Conservation (phyloP, 1,140 invertebrate genomes). For the Cataglyphis hispanica region DNA sequence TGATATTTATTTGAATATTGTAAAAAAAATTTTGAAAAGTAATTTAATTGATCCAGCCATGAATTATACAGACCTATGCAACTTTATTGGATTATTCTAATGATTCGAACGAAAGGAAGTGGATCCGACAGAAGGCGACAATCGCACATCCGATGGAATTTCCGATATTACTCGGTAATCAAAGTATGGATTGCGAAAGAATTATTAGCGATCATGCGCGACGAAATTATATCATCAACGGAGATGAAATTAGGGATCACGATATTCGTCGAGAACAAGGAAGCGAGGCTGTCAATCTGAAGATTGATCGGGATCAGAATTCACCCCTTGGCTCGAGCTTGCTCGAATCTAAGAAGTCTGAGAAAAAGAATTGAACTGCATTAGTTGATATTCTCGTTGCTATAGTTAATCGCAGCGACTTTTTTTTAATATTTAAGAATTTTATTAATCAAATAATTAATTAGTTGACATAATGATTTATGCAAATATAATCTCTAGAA, state of each 20-base stretch:
- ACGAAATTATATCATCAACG: conserved; percentile 13
- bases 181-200: conserved; percentile 20
- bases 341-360: not conserved
- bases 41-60: not conserved
- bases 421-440: not conserved
- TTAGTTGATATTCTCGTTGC: not conserved
- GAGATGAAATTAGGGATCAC: not conserved
- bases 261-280: not conserved
- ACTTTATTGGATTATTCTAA: conserved; percentile 67
- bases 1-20: not conserved
- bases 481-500: conserved; percentile 23
- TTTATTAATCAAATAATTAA: not conserved
- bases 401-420: not conserved
- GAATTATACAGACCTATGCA: conserved; percentile 56
- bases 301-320: conserved; percentile 27
- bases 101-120: conserved; percentile 62
- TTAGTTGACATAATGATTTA: not conserved
- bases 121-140: conserved; percentile 50
- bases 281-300: conserved; percentile 9
- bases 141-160: conserved; percentile 26
- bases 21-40: not conserved
- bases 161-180: conserved; percentile 28
- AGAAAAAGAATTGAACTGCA: not conserved
- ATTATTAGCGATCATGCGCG: conserved; percentile 2
- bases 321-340: not conserved